Evolutionary conservation across 2,888 invertebrate genomes (phyloP).

Genomic region (Emmelina monodactyla): DNA sequence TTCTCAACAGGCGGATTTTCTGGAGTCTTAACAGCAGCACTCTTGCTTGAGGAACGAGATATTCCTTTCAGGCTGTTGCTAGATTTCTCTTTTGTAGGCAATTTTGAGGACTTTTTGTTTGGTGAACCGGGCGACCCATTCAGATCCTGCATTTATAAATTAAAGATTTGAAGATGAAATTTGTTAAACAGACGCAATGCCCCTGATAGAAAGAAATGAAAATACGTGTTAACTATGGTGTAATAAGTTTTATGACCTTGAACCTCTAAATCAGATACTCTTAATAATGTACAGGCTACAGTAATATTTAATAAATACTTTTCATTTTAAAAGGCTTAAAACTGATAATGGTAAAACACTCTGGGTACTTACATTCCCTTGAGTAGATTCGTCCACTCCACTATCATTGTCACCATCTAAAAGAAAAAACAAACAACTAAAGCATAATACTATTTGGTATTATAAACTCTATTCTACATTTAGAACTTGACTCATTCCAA

Average conservation of each 20-base stretch:
- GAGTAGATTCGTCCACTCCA: conserved; percentile 82
- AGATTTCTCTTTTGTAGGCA: conserved; percentile 55
- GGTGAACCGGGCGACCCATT: conserved; percentile 79
- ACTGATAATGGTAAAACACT: no score
- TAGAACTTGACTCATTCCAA: conserved; percentile 39
- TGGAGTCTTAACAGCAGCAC: conserved; percentile 73
- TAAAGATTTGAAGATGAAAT: neutral
- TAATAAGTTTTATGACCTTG: no score
- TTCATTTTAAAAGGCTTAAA: no score
- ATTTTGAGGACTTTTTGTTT: conserved; percentile 74
- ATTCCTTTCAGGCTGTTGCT: conserved; percentile 55
- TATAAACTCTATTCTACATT: conserved; percentile 2
- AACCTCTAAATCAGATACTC: no score
- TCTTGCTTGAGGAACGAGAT: conserved; percentile 68
- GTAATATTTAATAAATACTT: no score
- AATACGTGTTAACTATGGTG: no score
- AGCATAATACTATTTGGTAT: neutral
- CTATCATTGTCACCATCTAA: conserved; percentile 86
- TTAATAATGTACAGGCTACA: no score
- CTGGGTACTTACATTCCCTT: conserved; percentile 74
- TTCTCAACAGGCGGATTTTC: conserved; percentile 70
- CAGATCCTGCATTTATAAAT: conserved; percentile 43
- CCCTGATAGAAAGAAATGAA: no score
- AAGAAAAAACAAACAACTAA: conserved; percentile 24
- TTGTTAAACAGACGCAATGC: no score